Evolutionary conservation across 2,113 vertebrate species (phyloP).

Genomic region (Tragelaphus scriptus): DNA sequence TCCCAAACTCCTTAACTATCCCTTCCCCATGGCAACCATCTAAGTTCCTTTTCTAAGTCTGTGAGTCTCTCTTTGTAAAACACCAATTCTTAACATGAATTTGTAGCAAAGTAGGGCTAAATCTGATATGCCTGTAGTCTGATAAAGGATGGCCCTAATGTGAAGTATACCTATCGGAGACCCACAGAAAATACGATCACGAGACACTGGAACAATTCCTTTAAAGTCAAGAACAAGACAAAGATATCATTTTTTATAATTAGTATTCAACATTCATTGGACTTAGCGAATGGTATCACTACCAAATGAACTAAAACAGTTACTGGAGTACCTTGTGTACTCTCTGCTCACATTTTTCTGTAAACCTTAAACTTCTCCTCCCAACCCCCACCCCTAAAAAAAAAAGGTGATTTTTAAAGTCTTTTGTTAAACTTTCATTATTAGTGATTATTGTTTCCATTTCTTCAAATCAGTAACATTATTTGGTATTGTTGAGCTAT

Average conservation of each 20-base stretch:
- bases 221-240: background rate
- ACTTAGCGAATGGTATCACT: background rate
- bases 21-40: too few relatives aligned
- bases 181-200: background rate
- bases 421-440: background rate
- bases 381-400: fast-evolving
- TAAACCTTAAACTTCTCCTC: background rate
- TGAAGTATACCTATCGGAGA: background rate
- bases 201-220: background rate
- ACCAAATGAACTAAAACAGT: background rate
- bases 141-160: background rate
- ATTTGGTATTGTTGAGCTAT: background rate
- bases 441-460: background rate
- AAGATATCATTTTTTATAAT: background rate
- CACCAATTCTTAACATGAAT: too few relatives aligned
- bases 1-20: too few relatives aligned
- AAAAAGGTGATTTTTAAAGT: background rate
- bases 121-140: background rate
- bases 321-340: background rate
- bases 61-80: too few relatives aligned
- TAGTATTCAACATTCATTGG: background rate
- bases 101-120: too few relatives aligned
- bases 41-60: too few relatives aligned
- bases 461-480: background rate
- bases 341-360: background rate